Percentiles rank a stretch among this genome's conserved stretches.
Conservation (phyloP, 2,888 invertebrate species). For the Amorpha juglandis region DNA sequence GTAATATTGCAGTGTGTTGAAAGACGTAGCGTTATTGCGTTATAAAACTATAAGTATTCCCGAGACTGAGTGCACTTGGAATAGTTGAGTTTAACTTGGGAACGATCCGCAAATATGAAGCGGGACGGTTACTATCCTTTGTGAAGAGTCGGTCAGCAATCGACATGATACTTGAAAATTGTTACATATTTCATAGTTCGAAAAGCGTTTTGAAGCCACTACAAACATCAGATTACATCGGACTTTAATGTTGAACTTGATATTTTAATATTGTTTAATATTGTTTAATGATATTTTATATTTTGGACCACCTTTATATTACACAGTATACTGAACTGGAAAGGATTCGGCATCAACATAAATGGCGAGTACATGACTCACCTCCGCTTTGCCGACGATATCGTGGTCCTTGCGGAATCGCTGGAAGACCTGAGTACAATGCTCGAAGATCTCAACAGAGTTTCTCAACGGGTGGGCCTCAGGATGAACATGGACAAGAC, state of each 20-base stretch:
- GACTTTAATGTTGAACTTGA: conserved; percentile 3
- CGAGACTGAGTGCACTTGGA: conserved; percentile 55
- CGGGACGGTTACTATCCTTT: conserved; percentile 25
- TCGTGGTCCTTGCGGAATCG: no score
- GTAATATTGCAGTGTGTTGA: conserved; percentile 54
- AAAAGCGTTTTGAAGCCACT: conserved; percentile 8
- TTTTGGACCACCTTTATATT: no score
- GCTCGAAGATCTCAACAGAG: no score
- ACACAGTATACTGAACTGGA: no score
- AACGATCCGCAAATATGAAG: conserved; percentile 46
- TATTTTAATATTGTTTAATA: no score
- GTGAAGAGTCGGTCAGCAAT: conserved; percentile 27
- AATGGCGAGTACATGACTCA: no score
- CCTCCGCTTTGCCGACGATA: no score
- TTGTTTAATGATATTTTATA: no score
- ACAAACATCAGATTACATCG: conserved; percentile 8
- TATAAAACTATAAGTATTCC: conserved; percentile 68
- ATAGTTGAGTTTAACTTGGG: conserved; percentile 60
- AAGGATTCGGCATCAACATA: no score
- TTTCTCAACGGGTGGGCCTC: no score
- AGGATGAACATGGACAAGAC: no score
- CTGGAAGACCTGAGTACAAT: no score
- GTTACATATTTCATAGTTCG: conserved; percentile 21
- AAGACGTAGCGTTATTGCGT: conserved; percentile 66
- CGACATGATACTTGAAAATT: conserved; percentile 26